These are phyloP conservation scores for Lysandra coridon DNA, from an alignment of 2,888 invertebrate species.

Conservation along the genomic window DNA sequence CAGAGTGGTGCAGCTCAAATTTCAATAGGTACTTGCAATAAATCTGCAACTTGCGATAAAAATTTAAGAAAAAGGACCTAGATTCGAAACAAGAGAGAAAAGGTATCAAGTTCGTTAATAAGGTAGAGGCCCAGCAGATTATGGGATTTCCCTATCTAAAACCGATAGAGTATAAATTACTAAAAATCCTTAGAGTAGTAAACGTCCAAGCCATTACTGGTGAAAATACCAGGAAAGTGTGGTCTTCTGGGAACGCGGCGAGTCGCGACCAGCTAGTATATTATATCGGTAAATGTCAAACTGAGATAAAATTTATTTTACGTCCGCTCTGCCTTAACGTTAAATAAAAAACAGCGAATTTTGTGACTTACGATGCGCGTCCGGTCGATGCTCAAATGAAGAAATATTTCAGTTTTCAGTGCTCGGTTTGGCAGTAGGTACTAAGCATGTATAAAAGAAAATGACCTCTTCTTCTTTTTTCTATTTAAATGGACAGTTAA, in stretches of 20 bases:
- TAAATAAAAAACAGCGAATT: constrained; percentile 16
- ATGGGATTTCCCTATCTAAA: not conserved
- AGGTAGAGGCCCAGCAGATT: not conserved
- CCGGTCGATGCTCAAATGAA: not conserved
- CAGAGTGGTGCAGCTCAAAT: too few relatives aligned
- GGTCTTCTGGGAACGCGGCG: not conserved
- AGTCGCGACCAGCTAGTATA: not conserved
- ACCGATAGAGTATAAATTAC: not conserved
- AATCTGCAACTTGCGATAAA: too few relatives aligned
- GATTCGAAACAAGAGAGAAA: too few relatives aligned
- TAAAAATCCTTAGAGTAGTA: constrained; percentile 6
- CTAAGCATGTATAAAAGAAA: too few relatives aligned
- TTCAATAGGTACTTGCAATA: too few relatives aligned
- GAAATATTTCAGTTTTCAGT: not conserved
- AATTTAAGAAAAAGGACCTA: too few relatives aligned
- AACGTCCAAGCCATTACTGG: constrained; percentile 1
- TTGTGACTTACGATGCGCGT: constrained; percentile 9
- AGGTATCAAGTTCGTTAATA: too few relatives aligned
- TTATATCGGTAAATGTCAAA: constrained; percentile 21
- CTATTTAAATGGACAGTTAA: too few relatives aligned
- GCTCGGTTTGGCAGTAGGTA: not conserved
- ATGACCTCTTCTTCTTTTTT: too few relatives aligned
- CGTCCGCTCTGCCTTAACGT: constrained; percentile 13
- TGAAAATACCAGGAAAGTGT: not conserved
- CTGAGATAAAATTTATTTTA: constrained; percentile 21